phyloP scores from a whole-genome alignment of 1,140 invertebrate species.

The Schmidtea mediterranea region DNA sequence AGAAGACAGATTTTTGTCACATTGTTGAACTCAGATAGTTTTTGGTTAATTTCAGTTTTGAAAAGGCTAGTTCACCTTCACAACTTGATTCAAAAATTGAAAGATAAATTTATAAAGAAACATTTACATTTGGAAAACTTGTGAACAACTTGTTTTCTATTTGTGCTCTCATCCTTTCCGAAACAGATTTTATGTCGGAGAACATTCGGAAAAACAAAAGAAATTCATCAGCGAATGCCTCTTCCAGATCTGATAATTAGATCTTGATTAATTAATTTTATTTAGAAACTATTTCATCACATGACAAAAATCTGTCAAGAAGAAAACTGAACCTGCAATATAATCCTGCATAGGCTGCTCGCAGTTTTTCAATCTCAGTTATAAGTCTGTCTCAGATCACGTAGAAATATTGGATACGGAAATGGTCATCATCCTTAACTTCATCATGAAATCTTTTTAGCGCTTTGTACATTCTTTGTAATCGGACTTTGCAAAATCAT shows the following conservation, averaged over 20 bases:
- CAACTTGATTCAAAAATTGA: slow-evolving; percentile 7
- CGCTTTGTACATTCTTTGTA: slow-evolving; percentile 7
- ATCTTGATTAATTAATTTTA: slow-evolving; percentile 4
- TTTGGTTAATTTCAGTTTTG: slow-evolving; percentile 5
- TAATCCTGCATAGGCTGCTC: slow-evolving; percentile 4
- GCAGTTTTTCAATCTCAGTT: slow-evolving; percentile 5
- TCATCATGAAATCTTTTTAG: slow-evolving; percentile 5
- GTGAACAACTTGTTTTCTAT: slow-evolving; percentile 4
- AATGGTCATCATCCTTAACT: slow-evolving; percentile 1
- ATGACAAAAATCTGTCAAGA: slow-evolving; percentile 7
- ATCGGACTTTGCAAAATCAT: slow-evolving; percentile 4
- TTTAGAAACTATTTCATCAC: slow-evolving; percentile 6
- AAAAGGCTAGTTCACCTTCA: slow-evolving; percentile 5
- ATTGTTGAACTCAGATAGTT: too few relatives aligned
- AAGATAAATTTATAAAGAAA: slow-evolving; percentile 6
- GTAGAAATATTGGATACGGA: slow-evolving; percentile 4
- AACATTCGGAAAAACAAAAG: slow-evolving; percentile 5
- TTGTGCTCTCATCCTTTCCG: slow-evolving; percentile 4
- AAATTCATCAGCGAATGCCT: slow-evolving; percentile 7
- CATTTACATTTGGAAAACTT: slow-evolving; percentile 7
- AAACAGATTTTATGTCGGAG: not conserved
- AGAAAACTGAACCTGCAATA: slow-evolving; percentile 4
- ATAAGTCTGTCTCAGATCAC: slow-evolving; percentile 4
- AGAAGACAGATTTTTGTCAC: too few relatives aligned
- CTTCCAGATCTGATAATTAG: slow-evolving; percentile 6